Evolutionary conservation across 2,797 vertebrate genomes (phyloP).

Genomic region (Bryconaethiops microstoma): DNA sequence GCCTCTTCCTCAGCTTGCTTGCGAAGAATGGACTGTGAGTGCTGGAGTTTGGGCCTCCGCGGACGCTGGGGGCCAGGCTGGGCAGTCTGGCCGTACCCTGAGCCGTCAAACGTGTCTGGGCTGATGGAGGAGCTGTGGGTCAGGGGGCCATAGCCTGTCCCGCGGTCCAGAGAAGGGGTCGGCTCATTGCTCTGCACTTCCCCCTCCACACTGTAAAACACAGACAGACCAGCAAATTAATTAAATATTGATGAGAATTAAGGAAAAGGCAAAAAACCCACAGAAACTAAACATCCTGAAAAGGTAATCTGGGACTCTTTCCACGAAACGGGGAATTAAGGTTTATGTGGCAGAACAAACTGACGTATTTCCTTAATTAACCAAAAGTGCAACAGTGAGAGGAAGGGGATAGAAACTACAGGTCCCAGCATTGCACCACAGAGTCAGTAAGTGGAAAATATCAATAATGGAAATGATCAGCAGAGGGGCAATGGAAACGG

Average conservation of each 20-base stretch:
- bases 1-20: constrained; percentile 98
- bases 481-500: too few relatives aligned
- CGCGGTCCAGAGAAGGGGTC: constrained; percentile 84
- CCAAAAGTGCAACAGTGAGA: background rate
- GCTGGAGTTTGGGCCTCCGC: constrained; percentile 91
- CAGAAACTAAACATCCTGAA: background rate
- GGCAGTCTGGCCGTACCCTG: constrained; percentile 82
- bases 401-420: background rate
- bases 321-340: background rate
- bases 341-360: background rate
- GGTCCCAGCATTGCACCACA: too few relatives aligned
- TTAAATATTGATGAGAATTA: background rate
- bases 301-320: background rate
- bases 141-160: constrained; percentile 86
- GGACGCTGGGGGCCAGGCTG: constrained; percentile 86
- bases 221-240: background rate
- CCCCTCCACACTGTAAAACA: constrained; percentile 87
- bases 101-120: constrained; percentile 89
- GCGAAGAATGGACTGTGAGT: constrained; percentile 93
- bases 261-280: background rate
- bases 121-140: constrained; percentile 88
- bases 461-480: too few relatives aligned
- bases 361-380: background rate
- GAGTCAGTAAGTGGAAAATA: too few relatives aligned
- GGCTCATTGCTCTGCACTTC: constrained; percentile 88